Evolutionary conservation across 2,797 vertebrate species (phyloP).

Genomic region (Sebastolobus alascanus): DNA sequence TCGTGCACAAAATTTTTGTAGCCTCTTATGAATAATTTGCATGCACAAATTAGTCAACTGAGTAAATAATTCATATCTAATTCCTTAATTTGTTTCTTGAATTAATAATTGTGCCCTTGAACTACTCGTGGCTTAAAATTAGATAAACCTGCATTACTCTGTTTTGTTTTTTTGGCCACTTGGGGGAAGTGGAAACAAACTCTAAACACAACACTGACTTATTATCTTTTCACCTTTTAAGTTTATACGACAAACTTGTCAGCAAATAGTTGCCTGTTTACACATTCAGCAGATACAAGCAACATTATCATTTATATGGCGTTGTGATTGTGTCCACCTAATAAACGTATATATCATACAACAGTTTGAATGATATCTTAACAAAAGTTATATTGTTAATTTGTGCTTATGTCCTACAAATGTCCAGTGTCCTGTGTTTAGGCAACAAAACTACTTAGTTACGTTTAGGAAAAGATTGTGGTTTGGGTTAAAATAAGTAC

Average conservation of each 20-base stretch:
- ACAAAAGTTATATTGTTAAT: too few species aligned
- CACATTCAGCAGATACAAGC: background rate
- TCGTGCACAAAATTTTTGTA: background rate
- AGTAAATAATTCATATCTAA: constrained; percentile 33
- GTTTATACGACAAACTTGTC: background rate
- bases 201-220: background rate
- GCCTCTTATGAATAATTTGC: constrained; percentile 11
- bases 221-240: background rate
- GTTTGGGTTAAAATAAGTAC: background rate
- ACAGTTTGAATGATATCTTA: too few species aligned
- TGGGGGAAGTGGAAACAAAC: background rate
- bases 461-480: background rate
- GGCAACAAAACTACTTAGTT: background rate
- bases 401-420: too few species aligned
- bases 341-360: background rate
- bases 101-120: constrained; percentile 23
- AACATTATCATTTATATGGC: background rate
- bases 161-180: background rate
- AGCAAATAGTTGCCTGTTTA: background rate
- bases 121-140: background rate
- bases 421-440: background rate
- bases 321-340: background rate
- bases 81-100: constrained; percentile 22
- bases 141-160: background rate
- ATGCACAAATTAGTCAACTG: constrained; percentile 5